These are phyloP conservation scores for Chloebia gouldiae DNA, from an alignment of 2,113 vertebrate species.

Conservation along the genomic window DNA sequence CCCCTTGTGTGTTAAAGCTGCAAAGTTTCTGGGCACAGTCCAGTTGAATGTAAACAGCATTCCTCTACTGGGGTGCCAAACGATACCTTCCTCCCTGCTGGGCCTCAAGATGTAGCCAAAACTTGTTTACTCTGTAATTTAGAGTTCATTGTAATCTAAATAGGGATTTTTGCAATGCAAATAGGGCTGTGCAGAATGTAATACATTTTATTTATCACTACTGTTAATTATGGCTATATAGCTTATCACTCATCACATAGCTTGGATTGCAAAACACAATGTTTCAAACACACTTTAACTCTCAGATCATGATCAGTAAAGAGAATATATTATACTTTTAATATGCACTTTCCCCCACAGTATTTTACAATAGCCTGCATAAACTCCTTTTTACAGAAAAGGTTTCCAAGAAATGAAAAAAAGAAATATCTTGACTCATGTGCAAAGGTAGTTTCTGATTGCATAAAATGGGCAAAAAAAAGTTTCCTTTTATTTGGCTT, in stretches of 20 bases:
- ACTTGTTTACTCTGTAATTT: slow-evolving; percentile 60
- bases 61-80: slow-evolving; percentile 36
- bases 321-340: slow-evolving; percentile 27
- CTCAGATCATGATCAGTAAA: slow-evolving; percentile 43
- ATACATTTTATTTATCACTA: slow-evolving; percentile 32
- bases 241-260: slow-evolving; percentile 52
- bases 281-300: slow-evolving; percentile 30
- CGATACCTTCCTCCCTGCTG: slow-evolving; percentile 41
- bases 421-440: neutral
- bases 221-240: slow-evolving; percentile 31
- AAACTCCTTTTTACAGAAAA: neutral
- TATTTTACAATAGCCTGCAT: neutral
- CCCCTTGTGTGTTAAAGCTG: slow-evolving; percentile 14
- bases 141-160: slow-evolving; percentile 54
- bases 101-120: slow-evolving; percentile 37
- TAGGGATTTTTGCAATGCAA: slow-evolving; percentile 59
- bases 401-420: neutral
- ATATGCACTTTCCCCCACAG: neutral
- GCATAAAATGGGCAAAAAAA: neutral
- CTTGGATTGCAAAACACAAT: slow-evolving; percentile 39
- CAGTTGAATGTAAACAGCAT: slow-evolving; percentile 43
- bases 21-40: neutral
- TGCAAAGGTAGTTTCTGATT: neutral
- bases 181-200: slow-evolving; percentile 18
- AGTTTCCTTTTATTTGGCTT: neutral